These are phyloP conservation scores for Myiopsitta monachus DNA, from an alignment of 2,113 vertebrate species.

Conservation along the genomic window DNA sequence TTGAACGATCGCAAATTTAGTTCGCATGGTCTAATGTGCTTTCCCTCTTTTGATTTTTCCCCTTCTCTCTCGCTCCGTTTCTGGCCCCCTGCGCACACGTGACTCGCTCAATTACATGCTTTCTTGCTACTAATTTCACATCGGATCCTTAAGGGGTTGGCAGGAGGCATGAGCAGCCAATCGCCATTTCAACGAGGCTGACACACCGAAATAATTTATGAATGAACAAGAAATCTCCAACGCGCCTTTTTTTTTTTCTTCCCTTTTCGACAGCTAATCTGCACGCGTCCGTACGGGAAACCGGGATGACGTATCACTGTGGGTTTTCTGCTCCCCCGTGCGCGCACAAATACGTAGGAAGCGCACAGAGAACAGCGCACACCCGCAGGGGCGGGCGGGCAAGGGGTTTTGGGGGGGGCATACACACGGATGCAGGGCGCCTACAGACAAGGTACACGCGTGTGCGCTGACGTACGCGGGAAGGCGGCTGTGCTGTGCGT, in stretches of 20 bases:
- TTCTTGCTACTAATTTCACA: slow-evolving; percentile 90
- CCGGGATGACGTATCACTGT: slow-evolving; percentile 51
- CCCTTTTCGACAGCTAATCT: slow-evolving; percentile 54
- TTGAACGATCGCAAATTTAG: slow-evolving; percentile 89
- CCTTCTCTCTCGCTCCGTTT: slow-evolving; percentile 80
- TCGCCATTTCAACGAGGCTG: slow-evolving; percentile 72
- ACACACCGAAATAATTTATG: slow-evolving; percentile 84
- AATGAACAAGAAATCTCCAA: slow-evolving; percentile 76
- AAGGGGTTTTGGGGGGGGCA: background rate
- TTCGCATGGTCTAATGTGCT: slow-evolving; percentile 97
- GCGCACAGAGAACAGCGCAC: background rate
- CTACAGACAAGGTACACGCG: accelerated
- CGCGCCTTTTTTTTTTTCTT: background rate
- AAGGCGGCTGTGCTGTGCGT: background rate
- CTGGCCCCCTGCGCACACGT: slow-evolving; percentile 92
- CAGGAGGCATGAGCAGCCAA: slow-evolving; percentile 78
- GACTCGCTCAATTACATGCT: slow-evolving; percentile 95
- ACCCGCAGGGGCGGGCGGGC: no score
- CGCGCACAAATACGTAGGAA: background rate
- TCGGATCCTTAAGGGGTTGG: slow-evolving; percentile 79
- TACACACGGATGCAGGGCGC: background rate
- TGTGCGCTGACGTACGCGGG: background rate
- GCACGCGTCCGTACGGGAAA: slow-evolving; percentile 69
- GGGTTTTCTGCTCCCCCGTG: background rate
- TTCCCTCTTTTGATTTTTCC: slow-evolving; percentile 87